Evolutionary conservation across 1,140 invertebrate genomes (phyloP), one percentile per base, ranked within the genome.

Genomic region (Lepidostoma basale): DNA sequence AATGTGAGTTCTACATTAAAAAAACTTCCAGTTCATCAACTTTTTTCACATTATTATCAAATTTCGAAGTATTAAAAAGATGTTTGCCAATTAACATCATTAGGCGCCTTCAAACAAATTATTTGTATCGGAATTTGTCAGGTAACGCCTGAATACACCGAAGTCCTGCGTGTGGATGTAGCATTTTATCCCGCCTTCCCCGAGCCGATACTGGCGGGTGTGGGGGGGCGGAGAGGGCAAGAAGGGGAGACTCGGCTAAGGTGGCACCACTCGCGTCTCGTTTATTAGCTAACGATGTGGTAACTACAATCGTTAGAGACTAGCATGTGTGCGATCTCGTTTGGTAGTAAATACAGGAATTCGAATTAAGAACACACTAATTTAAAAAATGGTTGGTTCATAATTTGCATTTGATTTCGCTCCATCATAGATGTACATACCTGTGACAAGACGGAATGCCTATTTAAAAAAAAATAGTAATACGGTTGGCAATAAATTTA

Each of bases 211-310:
- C 40, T 14, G 23, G 54, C 28, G 33, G 10, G 16, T 14, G 16
- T 3, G 28, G 40, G 26, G 58, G 56, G 12, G 23, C 23, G 23
- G 16, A 6, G 59, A 12, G 40, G 9, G 45, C 14, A 12, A n/a
- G 22, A 20, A 49, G 47, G 40, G 49, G 47, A 33, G 40, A 22
- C 39, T 56, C 28, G 60, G 58, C 42, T 40, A 33, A 42, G 58
- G 39, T 42, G 23, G 47, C 64, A 30, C 30, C 54, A 25, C 33
- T 39, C 67, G 39, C 62, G 63, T 63, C 67, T 63, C 68, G 67
- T 73, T 73, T 73, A 73, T 73, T 73, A 73, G 71, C 71, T 73
- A 73, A 73, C 64, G 71, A 73, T 70, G 71, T 73, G 71, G 71
- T 73, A 67, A 67, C 67, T 73, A 69, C 68, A 67, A 67, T 70